phyloP scores from a whole-genome alignment of 1,140 invertebrate genomes.

The Ostrea edulis region DNA sequence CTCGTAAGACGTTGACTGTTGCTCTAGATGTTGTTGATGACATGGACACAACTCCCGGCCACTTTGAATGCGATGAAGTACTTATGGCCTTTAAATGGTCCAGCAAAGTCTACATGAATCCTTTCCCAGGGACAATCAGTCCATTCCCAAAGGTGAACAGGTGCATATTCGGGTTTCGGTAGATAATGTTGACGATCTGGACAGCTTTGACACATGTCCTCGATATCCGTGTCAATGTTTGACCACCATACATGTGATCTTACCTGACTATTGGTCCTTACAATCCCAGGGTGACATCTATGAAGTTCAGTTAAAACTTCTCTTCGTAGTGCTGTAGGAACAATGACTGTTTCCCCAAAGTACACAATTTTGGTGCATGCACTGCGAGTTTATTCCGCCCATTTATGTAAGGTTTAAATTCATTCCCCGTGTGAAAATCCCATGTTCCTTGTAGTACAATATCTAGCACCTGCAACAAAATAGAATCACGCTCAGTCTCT shows the following conservation, averaged over 20 bases:
- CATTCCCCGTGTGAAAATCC: neutral
- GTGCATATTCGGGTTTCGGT: slow-evolving; percentile 10
- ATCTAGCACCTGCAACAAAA: slow-evolving; percentile 8
- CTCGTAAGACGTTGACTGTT: slow-evolving; percentile 53
- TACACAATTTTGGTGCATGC: slow-evolving; percentile 52
- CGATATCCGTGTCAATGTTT: slow-evolving; percentile 79
- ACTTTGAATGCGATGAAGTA: slow-evolving; percentile 63
- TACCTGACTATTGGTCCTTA: slow-evolving; percentile 81
- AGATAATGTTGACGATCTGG: slow-evolving; percentile 70
- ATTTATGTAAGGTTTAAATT: slow-evolving; percentile 49
- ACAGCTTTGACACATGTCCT: slow-evolving; percentile 77
- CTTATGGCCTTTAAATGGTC: slow-evolving; percentile 61
- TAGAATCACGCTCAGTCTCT: slow-evolving; percentile 9
- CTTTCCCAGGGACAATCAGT: slow-evolving; percentile 58
- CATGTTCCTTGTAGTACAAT: slow-evolving; percentile 18
- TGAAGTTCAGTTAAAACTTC: slow-evolving; percentile 79
- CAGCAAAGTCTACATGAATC: slow-evolving; percentile 62
- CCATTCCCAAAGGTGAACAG: slow-evolving; percentile 55
- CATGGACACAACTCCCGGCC: slow-evolving; percentile 56
- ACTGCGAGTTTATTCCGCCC: slow-evolving; percentile 46
- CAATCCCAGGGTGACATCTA: slow-evolving; percentile 80
- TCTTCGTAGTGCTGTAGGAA: slow-evolving; percentile 77
- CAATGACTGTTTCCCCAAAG: slow-evolving; percentile 65
- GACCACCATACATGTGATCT: slow-evolving; percentile 81
- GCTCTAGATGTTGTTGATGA: slow-evolving; percentile 46